A percentile compares a stretch with the other conserved stretches of the same genome.
phyloP scores from a whole-genome alignment of 2,113 vertebrate species.

The Urocynchramus pylzowi region DNA sequence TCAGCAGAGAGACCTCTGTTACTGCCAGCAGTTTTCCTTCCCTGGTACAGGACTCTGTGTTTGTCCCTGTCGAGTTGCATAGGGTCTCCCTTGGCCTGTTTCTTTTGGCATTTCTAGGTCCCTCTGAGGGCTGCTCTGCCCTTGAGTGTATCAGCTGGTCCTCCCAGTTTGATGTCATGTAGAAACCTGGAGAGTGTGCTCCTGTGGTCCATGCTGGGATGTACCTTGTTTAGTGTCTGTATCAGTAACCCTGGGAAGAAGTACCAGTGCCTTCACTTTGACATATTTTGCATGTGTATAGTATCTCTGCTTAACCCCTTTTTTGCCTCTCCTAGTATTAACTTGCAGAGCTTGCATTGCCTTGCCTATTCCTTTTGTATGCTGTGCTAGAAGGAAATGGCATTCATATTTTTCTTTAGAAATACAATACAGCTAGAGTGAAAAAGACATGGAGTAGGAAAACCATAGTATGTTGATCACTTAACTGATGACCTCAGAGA shows the following conservation, averaged over 20 bases:
- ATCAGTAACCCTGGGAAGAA: not conserved
- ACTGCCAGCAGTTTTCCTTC: not conserved
- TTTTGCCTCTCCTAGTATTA: not conserved
- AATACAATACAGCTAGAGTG: not conserved
- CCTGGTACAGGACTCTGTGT: not conserved
- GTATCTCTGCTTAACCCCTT: not conserved
- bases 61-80: not conserved
- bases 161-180: not conserved
- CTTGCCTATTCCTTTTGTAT: not conserved
- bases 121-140: not conserved
- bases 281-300: accelerated
- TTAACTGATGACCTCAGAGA: not conserved
- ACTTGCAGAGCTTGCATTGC: not conserved
- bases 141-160: not conserved
- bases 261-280: not conserved
- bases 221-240: not conserved
- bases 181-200: not conserved
- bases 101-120: not conserved
- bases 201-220: not conserved
- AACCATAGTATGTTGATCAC: not conserved
- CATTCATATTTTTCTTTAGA: not conserved
- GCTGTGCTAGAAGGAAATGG: not conserved
- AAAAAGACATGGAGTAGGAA: not conserved
- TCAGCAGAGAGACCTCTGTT: not conserved
- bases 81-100: not conserved